Evolutionary conservation across 2,113 vertebrate species (phyloP), one percentile per base, ranked within the genome.

Genomic region (Psittacus erithacus): DNA sequence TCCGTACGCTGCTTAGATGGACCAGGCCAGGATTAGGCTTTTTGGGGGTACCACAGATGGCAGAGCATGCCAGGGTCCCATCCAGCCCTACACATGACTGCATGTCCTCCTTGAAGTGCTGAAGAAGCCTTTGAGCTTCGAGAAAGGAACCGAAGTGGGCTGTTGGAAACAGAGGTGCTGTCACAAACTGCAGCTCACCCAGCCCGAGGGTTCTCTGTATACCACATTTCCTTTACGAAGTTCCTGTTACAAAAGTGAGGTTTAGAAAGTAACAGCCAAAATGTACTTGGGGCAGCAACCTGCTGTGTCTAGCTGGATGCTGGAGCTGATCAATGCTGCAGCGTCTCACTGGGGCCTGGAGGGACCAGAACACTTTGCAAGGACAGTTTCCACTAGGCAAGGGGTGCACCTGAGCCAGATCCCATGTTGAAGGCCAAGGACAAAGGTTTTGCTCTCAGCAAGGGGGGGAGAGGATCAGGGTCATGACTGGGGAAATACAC

Each of bases 251-350:
- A 41, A 62, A 79, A 90, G 1, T 0, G 0, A 24, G 20, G 12
- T 19, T 86, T 77, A 8, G 33, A 80, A 84, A 46, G 7, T 0
- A 86, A 50, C 47, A 53, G 10, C 55, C 19, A 5, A 27, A 19
- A 39, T 0, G 2, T 0, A 0, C 6, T 6, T 2, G 53, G 5
- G 31, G 4, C 59, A 47, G 43, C 59, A 5, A 28, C 63, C 70
- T 49, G 19, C 33, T 0, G 0, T 1, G 19, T 17, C 68, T 9
- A 39, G 38, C 38, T 39, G 38, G 38, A 0, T 2, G 65, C 31
- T 3, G 49, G n/a, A 13, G 60, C 2, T 1, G 13, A 1, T 1
- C 14, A 4, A 0, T 0, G 53, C 62, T 7, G 15, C 39, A 0
- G 3, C 0, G 0, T 22, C 27, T 8, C 55, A 1, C 17, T 0